Evolutionary conservation across 53 echinoderm and acorn worm species (phyloP), one percentile per base, ranked within the genome.

Genomic region (Patiria pectinifera): DNA sequence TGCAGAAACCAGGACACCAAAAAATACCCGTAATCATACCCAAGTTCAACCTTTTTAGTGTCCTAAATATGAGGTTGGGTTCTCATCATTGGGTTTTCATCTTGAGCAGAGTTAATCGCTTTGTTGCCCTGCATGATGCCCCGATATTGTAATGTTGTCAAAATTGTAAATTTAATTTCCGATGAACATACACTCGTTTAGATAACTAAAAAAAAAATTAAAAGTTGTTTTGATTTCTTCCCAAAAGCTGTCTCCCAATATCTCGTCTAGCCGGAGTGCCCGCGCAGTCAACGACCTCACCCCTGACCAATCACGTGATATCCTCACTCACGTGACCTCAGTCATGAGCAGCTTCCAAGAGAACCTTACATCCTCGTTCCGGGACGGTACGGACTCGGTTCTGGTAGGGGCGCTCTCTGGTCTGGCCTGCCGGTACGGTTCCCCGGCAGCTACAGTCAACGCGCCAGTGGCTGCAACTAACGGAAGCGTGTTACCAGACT

Each of bases 251-350:
- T 79, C 80, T 45, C 80, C 80, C 6, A 45, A 79, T 19, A 45
- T 46, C 11, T 14, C 80, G 9, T 4, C 44, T 9, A 74, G 24
- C 15, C 62, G 84, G 13, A n/a, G 76, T 15, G 21, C 24, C 15
- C 78, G 79, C 79, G 78, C 78, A 9, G 79, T 62, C 9, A 58
- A 25, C 23, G 78, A 78, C 18, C 79, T 79, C 2, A 89, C 89
- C 12, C 16, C 26, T 16, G 62, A 25, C 12, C 48, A 87, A 76
- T 47, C 87, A 7, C 2, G 48, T 2, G 89, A 78, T 21, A 24
- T 89, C 4, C 78, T 61, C 12, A 18, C 61, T 6, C 89, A 79
- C 63, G 89, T 89, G 22, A 53, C 89, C 43, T 44, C 89, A 60
- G 59, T 62, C 7, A 18, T 89, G 25, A 45, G 47, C 90, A 44